A percentile compares a stretch with the other conserved stretches of the same genome.
Evolutionary conservation across 2,888 invertebrate species (phyloP).

Genomic region (Rhorus exstirpatorius): DNA sequence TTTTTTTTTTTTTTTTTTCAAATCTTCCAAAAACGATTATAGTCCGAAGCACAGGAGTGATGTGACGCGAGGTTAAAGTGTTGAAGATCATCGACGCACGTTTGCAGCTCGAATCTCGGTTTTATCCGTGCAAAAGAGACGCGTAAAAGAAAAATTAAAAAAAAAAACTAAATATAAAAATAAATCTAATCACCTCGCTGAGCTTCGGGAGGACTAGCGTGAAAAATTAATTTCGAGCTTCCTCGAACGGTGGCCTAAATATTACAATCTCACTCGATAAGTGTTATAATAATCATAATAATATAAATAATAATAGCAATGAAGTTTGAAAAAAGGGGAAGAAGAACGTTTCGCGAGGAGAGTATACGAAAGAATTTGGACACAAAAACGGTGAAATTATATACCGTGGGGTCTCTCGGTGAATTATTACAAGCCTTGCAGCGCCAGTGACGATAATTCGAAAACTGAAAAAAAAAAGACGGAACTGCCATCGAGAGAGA

Average conservation of each 20-base stretch:
- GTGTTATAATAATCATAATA: too few species aligned
- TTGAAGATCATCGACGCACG: background rate
- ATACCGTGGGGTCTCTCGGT: too few species aligned
- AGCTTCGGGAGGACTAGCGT: slow-evolving; percentile 10
- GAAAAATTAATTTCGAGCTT: slow-evolving; percentile 11
- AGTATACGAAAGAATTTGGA: too few species aligned
- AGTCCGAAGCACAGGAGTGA: too few species aligned
- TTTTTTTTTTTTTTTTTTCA: too few species aligned
- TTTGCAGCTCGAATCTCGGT: too few species aligned
- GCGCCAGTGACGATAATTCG: background rate
- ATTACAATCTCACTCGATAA: background rate
- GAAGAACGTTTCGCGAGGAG: too few species aligned
- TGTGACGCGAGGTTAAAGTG: slow-evolving; percentile 3
- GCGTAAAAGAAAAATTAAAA: background rate
- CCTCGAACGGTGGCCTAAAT: slow-evolving; percentile 7
- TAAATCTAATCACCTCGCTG: slow-evolving; percentile 21
- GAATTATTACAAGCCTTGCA: too few species aligned
- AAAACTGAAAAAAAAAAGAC: background rate
- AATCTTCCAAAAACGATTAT: too few species aligned
- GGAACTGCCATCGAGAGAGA: background rate
- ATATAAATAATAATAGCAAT: slow-evolving; percentile 10
- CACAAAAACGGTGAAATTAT: too few species aligned
- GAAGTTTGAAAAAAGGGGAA: background rate
- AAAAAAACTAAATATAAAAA: background rate
- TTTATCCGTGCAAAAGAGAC: slow-evolving; percentile 4